These are phyloP conservation scores for Barypeithes pellucidus DNA, from an alignment of 2,888 invertebrate genomes.

Conservation along the genomic window DNA sequence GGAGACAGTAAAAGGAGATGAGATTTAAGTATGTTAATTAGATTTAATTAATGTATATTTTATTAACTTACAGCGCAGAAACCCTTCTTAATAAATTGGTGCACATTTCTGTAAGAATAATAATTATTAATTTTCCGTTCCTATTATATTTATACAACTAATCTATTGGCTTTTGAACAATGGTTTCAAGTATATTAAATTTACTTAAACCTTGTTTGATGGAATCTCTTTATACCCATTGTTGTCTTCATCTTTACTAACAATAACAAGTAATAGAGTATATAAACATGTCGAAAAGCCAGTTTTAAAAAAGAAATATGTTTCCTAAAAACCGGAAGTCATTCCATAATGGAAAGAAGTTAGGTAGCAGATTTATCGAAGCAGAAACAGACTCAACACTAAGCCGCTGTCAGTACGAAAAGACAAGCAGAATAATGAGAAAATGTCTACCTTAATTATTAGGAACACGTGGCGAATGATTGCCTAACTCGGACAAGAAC, in stretches of 20 bases:
- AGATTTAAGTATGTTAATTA: constrained; percentile 9
- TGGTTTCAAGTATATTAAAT: no score
- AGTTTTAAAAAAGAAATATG: neutral
- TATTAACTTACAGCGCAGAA: neutral
- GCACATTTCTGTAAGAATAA: no score
- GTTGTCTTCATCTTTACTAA: no score
- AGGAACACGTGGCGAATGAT: constrained; percentile 63
- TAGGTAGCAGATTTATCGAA: constrained; percentile 26
- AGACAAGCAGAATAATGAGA: constrained; percentile 67
- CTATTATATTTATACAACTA: no score
- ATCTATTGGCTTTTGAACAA: no score
- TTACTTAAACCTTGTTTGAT: no score
- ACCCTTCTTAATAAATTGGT: neutral
- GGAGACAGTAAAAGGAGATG: neutral
- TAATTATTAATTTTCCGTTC: no score
- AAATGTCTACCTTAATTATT: constrained; percentile 66
- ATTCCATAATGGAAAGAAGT: constrained; percentile 3
- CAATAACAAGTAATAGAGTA: no score
- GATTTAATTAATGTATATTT: constrained; percentile 7
- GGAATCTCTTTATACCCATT: no score
- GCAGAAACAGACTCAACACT: constrained; percentile 42
- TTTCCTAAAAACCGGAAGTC: neutral
- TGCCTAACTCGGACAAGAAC: constrained; percentile 56
- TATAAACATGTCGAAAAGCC: no score
- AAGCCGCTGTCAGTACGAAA: constrained; percentile 59